Conservation (phyloP, 2,113 vertebrate genomes). For the Cariama cristata region DNA sequence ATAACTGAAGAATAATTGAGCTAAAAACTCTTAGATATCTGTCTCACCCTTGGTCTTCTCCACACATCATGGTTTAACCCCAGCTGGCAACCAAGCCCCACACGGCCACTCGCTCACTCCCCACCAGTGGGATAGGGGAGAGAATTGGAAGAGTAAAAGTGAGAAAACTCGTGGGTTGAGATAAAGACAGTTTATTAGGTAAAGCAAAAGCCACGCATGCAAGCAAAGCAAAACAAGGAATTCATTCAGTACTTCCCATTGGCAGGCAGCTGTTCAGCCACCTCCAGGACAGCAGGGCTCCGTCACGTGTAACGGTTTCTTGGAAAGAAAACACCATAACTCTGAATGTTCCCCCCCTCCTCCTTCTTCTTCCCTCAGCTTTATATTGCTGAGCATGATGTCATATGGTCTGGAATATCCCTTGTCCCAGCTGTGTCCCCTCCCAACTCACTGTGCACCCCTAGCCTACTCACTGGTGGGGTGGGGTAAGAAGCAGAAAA, state of each 20-base stretch:
- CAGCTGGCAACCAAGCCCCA: neutral
- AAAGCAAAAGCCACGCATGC: neutral
- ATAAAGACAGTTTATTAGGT: neutral
- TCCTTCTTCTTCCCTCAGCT: neutral
- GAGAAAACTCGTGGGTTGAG: neutral
- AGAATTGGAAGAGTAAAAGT: neutral
- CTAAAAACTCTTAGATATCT: neutral
- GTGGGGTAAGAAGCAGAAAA: neutral
- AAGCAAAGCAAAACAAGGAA: neutral
- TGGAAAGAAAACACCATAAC: neutral
- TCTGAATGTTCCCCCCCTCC: neutral
- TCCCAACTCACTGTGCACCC: neutral
- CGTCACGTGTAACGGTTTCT: fast-evolving
- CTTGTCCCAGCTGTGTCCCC: no score
- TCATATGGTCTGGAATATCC: neutral
- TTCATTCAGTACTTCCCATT: neutral
- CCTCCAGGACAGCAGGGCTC: neutral
- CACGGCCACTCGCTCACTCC: fast-evolving
- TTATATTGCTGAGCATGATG: neutral
- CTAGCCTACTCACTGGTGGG: neutral
- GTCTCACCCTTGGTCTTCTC: neutral
- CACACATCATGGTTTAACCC: neutral
- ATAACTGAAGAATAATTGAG: neutral
- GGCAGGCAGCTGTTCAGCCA: neutral
- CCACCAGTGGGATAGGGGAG: neutral